Percentiles rank a stretch among this genome's conserved stretches.
phyloP scores from a whole-genome alignment of 2,888 invertebrate genomes.

The Taenaris catops region DNA sequence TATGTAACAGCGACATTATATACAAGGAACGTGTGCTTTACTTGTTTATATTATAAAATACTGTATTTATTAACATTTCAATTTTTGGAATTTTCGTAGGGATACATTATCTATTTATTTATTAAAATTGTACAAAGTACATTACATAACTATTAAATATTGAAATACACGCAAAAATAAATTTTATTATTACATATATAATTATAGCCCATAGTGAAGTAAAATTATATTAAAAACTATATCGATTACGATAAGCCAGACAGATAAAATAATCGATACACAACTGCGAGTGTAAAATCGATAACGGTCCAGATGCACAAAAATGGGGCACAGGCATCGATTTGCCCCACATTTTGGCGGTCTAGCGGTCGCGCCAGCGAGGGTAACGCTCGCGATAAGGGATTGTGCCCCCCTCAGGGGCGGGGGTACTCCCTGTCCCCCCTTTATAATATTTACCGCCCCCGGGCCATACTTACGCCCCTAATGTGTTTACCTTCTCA shows the following conservation, averaged over 20 bases:
- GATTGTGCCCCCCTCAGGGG: slow-evolving; percentile 72
- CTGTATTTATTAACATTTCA: no score
- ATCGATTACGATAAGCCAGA: no score
- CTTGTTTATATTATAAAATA: no score
- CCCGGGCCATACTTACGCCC: slow-evolving; percentile 79
- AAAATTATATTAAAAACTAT: no score
- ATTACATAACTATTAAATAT: no score
- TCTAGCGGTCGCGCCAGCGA: slow-evolving; percentile 68
- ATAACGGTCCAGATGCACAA: slow-evolving; percentile 78
- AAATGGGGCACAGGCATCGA: slow-evolving; percentile 77
- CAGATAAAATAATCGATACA: slow-evolving; percentile 25
- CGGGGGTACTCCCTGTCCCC: slow-evolving; percentile 53
- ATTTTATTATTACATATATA: no score
- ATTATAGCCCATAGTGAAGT: no score
- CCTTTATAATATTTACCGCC: slow-evolving; percentile 78
- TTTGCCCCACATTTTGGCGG: slow-evolving; percentile 78
- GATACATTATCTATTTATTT: no score
- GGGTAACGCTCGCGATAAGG: slow-evolving; percentile 80
- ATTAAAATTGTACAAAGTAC: no score
- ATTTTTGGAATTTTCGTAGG: no score
- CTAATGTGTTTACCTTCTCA: slow-evolving; percentile 80
- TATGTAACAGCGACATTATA: not conserved
- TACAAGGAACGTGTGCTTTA: no score
- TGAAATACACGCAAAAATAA: no score
- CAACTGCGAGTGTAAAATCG: slow-evolving; percentile 48